These are phyloP conservation scores for Phyllopteryx taeniolatus DNA, from an alignment of 2,113 vertebrate genomes.

Conservation along the genomic window DNA sequence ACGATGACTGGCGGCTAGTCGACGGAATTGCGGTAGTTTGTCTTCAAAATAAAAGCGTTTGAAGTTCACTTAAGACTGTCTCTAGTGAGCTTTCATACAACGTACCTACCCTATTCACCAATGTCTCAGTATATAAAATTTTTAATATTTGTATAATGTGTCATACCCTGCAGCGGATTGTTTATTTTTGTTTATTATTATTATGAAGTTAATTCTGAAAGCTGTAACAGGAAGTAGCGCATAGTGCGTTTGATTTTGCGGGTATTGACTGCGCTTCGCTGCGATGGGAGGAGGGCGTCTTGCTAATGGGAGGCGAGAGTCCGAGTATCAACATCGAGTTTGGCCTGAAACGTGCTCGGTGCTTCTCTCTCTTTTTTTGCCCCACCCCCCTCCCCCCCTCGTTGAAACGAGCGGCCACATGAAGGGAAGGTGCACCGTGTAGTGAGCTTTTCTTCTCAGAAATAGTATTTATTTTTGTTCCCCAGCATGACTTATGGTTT, in stretches of 20 bases:
- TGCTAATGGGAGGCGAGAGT: constrained; percentile 45
- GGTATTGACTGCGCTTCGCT: not conserved
- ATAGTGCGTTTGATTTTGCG: rapidly evolving
- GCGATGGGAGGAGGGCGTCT: constrained; percentile 21
- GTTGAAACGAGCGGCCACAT: constrained; percentile 15
- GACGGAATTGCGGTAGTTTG: constrained; percentile 8
- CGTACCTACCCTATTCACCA: not conserved
- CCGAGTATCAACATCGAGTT: constrained; percentile 36
- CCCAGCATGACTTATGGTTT: not conserved
- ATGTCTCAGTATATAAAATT: not conserved
- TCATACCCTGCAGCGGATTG: not conserved
- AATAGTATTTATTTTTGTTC: not conserved
- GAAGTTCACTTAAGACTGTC: not conserved
- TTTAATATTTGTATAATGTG: not conserved
- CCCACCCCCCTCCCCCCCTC: constrained; percentile 6
- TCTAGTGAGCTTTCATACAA: not conserved
- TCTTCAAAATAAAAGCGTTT: constrained; percentile 37
- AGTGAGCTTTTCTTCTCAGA: not conserved
- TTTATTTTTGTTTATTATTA: not conserved
- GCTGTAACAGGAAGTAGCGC: constrained; percentile 12
- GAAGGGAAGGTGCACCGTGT: constrained; percentile 1
- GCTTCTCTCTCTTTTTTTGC: not conserved
- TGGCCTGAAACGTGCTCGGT: constrained; percentile 31
- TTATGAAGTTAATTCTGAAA: constrained; percentile 30
- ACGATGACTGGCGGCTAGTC: not conserved